Conservation (phyloP, 2,888 invertebrate genomes). For the Melipona bicolor region DNA sequence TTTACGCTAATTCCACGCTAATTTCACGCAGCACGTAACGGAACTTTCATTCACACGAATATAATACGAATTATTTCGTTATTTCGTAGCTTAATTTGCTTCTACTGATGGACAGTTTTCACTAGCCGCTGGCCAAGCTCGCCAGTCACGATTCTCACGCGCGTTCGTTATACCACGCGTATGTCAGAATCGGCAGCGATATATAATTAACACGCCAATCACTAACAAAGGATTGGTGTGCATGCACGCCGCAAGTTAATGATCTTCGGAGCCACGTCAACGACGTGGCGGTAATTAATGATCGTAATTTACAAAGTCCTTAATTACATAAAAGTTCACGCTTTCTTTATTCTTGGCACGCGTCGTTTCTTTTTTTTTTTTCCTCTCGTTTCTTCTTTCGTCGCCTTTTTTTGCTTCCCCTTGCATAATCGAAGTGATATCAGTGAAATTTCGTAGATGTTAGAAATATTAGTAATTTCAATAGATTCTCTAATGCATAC, state of each 20-base stretch:
- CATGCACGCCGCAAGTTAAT: conserved; percentile 59
- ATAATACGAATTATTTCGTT: conserved; percentile 13
- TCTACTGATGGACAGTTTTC: conserved; percentile 49
- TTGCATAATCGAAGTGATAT: not conserved
- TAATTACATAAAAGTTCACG: conserved; percentile 77
- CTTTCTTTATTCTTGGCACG: conserved; percentile 72
- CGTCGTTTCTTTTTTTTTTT: conserved; percentile 45
- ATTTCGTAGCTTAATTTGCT: conserved; percentile 17
- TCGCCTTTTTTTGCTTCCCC: not conserved
- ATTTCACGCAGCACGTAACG: not conserved
- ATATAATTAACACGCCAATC: conserved; percentile 70
- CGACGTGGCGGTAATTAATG: conserved; percentile 68
- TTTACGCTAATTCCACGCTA: too few relatives aligned
- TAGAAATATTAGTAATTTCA: not conserved
- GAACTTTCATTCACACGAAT: not conserved
- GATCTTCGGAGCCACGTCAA: conserved; percentile 46
- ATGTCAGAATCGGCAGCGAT: conserved; percentile 61
- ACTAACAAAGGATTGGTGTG: conserved; percentile 65
- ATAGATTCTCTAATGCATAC: not conserved
- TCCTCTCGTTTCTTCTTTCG: not conserved
- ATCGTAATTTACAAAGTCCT: conserved; percentile 68
- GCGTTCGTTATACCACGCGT: not conserved
- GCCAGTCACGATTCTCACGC: conserved; percentile 40
- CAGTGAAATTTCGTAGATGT: too few relatives aligned
- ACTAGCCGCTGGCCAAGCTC: not conserved